Evolutionary conservation across 2,888 invertebrate species (phyloP).

Genomic region (Hydraecia micacea): DNA sequence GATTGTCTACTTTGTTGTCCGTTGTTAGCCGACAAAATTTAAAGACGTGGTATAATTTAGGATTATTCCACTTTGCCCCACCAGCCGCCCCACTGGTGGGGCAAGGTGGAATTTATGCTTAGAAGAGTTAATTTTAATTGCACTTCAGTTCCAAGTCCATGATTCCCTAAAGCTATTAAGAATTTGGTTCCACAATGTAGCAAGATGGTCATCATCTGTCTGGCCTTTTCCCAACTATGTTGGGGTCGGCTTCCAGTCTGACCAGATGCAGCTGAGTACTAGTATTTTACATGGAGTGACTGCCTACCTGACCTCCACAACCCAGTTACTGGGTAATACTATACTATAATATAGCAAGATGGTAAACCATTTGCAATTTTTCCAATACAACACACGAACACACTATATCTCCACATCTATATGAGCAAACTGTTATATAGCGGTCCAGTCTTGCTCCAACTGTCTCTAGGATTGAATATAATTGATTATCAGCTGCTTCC

Average conservation of each 20-base stretch:
- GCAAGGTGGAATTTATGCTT: not conserved
- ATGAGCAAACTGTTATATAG: conserved; percentile 63
- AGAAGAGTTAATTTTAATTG: not conserved
- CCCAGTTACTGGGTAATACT: not conserved
- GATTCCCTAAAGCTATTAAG: not conserved
- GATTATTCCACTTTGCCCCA: too few species aligned
- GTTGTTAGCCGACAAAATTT: not conserved
- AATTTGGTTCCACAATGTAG: not conserved
- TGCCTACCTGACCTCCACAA: too few species aligned
- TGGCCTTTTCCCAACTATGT: too few species aligned
- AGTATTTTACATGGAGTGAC: too few species aligned
- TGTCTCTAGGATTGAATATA: conserved; percentile 59
- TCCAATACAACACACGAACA: conserved; percentile 36
- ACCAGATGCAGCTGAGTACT: too few species aligned
- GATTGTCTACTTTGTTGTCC: not conserved
- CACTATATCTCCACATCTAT: conserved; percentile 22
- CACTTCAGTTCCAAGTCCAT: not conserved
- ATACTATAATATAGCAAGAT: not conserved
- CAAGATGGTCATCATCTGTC: too few species aligned
- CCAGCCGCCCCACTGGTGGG: too few species aligned
- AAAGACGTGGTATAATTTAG: not conserved
- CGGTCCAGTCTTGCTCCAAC: conserved; percentile 67
- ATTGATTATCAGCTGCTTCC: conserved; percentile 58
- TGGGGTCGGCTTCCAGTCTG: too few species aligned
- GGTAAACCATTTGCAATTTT: not conserved